Evolutionary conservation across 1,140 invertebrate genomes (phyloP), one percentile per base, ranked within the genome.

Genomic region (Panulirus ornatus): DNA sequence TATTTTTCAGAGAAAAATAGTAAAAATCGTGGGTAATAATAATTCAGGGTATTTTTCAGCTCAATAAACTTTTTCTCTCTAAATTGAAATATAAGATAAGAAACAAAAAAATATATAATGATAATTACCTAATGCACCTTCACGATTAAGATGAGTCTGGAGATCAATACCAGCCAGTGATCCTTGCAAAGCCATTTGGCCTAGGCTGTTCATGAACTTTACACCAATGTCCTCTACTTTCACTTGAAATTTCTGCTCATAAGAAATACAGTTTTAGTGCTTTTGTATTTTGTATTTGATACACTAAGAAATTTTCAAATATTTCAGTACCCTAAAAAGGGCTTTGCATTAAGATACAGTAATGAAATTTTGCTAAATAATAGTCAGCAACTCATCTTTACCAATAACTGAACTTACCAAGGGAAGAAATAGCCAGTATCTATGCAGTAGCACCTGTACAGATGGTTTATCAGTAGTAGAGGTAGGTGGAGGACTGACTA

Each of bases 361-460:
- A n/a, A n/a, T n/a, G n/a, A n/a, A n/a, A n/a, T n/a, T 42, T 30
- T 27, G 19, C 81, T 36, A 63, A 36, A 0, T 6, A 0, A 36
- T 9, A 66, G 22, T 30, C 19, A 63, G 30, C 22, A 51, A 16
- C n/a, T 34, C 30, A 19, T 70, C 36, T 47, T 58, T 38, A 44
- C 66, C 27, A 36, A 2, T 44, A 42, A 27, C 14, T n/a, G 34
- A 16, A 83, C 85, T 91, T 16, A 91, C 91, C 84, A 88, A 81
- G 27, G 91, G 91, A n/a, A 91, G 40, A 54, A 91, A 91, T 2
- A 91, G 73, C 91, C 91, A 91, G 82, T 88, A 91, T 66, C 63
- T 91, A n/a, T 88, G 38, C 11, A 91, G 42, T 6, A 87, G 40
- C 22, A 40, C 79, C 19, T 82, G 40, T 1, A 83, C 44, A 27